Evolutionary conservation across 2,797 vertebrate genomes (phyloP), one percentile per base, ranked within the genome.

Genomic region (Malacoctenus gilli): DNA sequence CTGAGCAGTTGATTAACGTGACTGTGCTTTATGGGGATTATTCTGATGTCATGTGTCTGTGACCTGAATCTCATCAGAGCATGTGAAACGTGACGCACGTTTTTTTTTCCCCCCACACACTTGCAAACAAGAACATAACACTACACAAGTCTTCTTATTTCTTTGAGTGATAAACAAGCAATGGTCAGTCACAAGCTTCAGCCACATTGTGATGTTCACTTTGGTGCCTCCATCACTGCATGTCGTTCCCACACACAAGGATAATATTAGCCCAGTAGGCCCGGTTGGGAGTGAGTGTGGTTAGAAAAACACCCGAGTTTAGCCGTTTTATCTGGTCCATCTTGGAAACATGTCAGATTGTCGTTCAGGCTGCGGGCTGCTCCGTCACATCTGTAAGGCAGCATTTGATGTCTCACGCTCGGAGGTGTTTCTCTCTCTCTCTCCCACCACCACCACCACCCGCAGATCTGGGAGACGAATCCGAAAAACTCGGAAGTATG

Each of bases 401-500:
- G 15, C 7, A 3, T 43, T 34, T 11, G 16, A 35, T 25, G 43
- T 41, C 13, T 32, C 46, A 58, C 6, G 34, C 57, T 62, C 48
- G 51, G 2, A 38, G 11, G 4, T 49, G 68, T 48, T 57, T 2
- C 8, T 53, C 21, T 22, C 5, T n/a, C n/a, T n/a, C n/a, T n/a
- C n/a, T n/a, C n/a, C n/a, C n/a, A n/a, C n/a, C n/a, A n/a, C n/a
- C n/a, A n/a, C n/a, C n/a, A n/a, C n/a, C n/a, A n/a, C n/a, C n/a
- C 14, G 8, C 66, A 98, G 96, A 89, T 95, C 93, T 11, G 94
- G 94, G 35, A 93, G 89, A 80, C 92, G 94, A 72, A 89, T 94
- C 71, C 92, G 94, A 84, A 99, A 97, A 91, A 95, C 95, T 0
- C 89, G 96, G 19, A 98, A 97, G 71, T 99, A 98, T 1, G 96